Percentiles rank a stretch among this genome's conserved stretches.
phyloP scores from a whole-genome alignment of 1,140 invertebrate species.

The Coenobita brevimanus region DNA sequence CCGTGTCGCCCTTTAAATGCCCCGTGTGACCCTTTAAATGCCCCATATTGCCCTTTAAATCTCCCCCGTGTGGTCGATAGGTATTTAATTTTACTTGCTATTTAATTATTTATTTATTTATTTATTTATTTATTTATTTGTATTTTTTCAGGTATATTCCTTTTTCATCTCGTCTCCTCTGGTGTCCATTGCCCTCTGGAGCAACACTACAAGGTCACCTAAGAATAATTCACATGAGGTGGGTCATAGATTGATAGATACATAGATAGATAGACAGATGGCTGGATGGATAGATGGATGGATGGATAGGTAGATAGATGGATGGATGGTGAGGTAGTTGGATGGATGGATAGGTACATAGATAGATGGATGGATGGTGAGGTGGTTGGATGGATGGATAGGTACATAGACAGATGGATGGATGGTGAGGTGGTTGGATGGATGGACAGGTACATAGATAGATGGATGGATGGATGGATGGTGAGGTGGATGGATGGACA shows the following conservation, averaged over 20 bases:
- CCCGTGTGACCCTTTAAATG: no score
- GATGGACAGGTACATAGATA: no score
- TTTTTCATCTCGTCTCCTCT: conserved; percentile 64
- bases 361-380: no score
- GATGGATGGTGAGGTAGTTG: neutral
- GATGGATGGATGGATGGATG: no score
- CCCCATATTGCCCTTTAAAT: no score
- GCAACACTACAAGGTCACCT: conserved; percentile 67
- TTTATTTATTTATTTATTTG: neutral
- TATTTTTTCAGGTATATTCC: conserved; percentile 58
- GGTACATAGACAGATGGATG: no score
- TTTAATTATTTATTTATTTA: neutral
- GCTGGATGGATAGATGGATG: neutral
- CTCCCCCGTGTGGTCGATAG: no score
- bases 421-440: no score
- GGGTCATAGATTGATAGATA: neutral
- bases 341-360: neutral
- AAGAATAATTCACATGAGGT: conserved; percentile 66
- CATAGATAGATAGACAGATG: neutral
- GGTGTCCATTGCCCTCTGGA: conserved; percentile 68
- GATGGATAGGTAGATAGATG: neutral
- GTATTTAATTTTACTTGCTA: no score
- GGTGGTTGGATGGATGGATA: no score
- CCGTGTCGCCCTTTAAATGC: no score
- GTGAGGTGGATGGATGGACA: no score